These are phyloP conservation scores for Dryoscopus gambensis DNA, from an alignment of 2,113 vertebrate genomes.

Conservation along the genomic window DNA sequence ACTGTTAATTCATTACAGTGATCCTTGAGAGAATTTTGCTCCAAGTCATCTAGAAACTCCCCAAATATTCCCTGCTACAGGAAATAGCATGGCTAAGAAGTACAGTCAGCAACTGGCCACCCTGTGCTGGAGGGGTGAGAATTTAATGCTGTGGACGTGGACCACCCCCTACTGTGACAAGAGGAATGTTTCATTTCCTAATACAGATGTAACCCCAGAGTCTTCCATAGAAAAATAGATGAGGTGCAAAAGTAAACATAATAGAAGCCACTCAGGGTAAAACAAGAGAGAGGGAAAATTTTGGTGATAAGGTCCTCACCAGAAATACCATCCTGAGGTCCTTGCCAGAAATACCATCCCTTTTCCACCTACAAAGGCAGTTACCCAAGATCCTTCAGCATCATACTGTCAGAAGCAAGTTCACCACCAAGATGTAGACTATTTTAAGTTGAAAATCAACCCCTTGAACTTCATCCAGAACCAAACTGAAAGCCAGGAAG, in stretches of 20 bases:
- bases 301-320: background rate
- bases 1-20: accelerated
- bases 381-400: background rate
- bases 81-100: background rate
- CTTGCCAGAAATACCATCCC: background rate
- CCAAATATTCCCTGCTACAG: background rate
- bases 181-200: background rate
- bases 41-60: background rate
- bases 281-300: background rate
- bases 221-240: background rate
- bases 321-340: background rate
- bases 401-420: background rate
- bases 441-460: background rate
- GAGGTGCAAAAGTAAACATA: background rate
- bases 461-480: background rate
- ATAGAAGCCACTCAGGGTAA: background rate
- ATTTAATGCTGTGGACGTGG: background rate
- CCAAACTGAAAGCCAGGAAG: background rate
- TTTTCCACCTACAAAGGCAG: background rate
- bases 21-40: background rate
- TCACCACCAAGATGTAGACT: background rate
- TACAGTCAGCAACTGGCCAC: background rate
- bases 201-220: background rate
- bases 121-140: background rate
- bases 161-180: background rate